phyloP scores from a whole-genome alignment of 2,113 vertebrate species.

The Myotis yumanensis region DNA sequence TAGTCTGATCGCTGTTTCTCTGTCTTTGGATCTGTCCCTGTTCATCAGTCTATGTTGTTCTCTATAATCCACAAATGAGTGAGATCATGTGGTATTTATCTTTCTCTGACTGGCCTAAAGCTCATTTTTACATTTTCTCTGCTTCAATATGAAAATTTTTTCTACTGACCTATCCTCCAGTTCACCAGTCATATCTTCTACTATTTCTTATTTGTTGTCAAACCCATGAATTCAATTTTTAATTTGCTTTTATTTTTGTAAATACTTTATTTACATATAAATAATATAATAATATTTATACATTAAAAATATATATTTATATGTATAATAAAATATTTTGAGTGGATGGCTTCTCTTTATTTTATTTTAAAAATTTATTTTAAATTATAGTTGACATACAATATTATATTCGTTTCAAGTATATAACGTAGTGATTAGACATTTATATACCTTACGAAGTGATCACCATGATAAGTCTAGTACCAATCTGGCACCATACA shows the following conservation, averaged over 20 bases:
- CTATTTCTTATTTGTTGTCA: not conserved
- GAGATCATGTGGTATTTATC: too few species aligned
- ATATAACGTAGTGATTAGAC: not conserved
- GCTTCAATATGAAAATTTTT: not conserved
- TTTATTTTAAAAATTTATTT: not conserved
- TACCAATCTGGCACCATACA: not conserved
- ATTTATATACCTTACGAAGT: not conserved
- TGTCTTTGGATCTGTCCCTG: too few species aligned
- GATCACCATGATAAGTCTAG: not conserved
- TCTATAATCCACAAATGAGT: too few species aligned
- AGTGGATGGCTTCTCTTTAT: not conserved
- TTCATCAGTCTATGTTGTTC: too few species aligned
- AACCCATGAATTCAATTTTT: not conserved
- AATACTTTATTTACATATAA: not conserved
- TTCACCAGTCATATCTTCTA: not conserved
- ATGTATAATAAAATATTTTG: not conserved
- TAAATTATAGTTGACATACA: not conserved
- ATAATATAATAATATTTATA: not conserved
- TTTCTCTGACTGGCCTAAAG: not conserved
- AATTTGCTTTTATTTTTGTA: not conserved
- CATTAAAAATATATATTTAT: not conserved
- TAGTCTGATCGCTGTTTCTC: too few species aligned
- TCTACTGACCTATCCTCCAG: not conserved
- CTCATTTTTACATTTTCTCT: conserved; percentile 21
- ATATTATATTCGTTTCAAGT: not conserved